Evolutionary conservation across 1,140 invertebrate genomes (phyloP), one percentile per base, ranked within the genome.

Genomic region (Maconellicoccus hirsutus): DNA sequence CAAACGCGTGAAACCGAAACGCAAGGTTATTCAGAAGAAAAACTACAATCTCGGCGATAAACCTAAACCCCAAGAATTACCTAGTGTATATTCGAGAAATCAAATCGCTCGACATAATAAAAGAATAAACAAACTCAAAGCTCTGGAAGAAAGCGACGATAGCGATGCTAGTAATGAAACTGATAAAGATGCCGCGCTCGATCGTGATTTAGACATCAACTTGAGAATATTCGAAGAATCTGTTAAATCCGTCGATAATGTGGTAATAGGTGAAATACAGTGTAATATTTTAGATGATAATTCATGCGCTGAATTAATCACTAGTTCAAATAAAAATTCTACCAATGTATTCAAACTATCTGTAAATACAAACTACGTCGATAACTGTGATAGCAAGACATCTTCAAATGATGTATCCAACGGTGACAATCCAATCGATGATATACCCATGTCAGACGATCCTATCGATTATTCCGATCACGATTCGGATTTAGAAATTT

Each of bases 101-200:
- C 66, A 69, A 21, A 71, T 72, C 6, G 38, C 71, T 27, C 72
- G 74, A 72, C 52, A 71, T 70, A 72, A 71, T 70, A 63, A 66
- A 27, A 25, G 21, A 22, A 38, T 33, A 22, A 75, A 52, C 16
- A 14, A 29, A 25, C 10, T 69, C 16, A 59, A 8, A 61, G 25
- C 3, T 8, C 19, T 66, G 16, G 22, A 66, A 66, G 3, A 66
- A 23, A 22, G n/a, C 21, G 16, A n/a, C n/a, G 21, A 25, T 66
- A 23, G 22, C 42, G 61, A 66, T 4, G 10, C 19, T 23, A 19
- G 22, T 22, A 25, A 12, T 16, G 61, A 66, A 22, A 19, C 7
- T 61, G 25, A 26, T 66, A 16, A 2, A 26, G 61, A 26, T 23
- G 25, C 2, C 3, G 8, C 25, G 22, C 10, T 23, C 1, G 61